phyloP scores from a whole-genome alignment of 2,888 invertebrate genomes.

The Parnassius orleans region DNA sequence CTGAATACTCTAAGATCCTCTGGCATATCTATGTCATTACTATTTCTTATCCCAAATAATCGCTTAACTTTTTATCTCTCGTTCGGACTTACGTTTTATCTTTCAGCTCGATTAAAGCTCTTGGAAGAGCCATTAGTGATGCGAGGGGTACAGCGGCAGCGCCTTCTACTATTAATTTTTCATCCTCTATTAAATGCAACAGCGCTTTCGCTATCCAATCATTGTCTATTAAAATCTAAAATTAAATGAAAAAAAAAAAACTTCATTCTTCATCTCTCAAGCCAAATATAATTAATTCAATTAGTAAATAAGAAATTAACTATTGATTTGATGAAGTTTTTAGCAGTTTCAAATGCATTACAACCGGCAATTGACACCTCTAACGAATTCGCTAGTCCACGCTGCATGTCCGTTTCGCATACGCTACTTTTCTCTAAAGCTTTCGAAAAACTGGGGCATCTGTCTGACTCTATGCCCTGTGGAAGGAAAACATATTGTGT shows the following conservation, averaged over 20 bases:
- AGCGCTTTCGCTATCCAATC: constrained; percentile 89
- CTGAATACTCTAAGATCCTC: too few species aligned
- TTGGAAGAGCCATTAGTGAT: constrained; percentile 83
- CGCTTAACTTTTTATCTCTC: background rate
- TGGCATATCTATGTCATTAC: background rate
- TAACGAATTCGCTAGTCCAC: constrained; percentile 42
- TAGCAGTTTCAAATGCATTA: constrained; percentile 56
- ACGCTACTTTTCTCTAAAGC: constrained; percentile 52
- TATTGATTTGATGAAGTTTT: constrained; percentile 52
- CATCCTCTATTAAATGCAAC: constrained; percentile 86
- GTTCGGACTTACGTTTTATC: constrained; percentile 48
- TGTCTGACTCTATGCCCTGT: constrained; percentile 52
- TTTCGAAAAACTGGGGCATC: constrained; percentile 50
- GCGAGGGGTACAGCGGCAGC: constrained; percentile 91
- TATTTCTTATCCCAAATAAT: background rate
- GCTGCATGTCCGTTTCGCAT: constrained; percentile 35
- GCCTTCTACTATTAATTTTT: constrained; percentile 91
- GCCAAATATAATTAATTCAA: background rate
- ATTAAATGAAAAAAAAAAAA: constrained; percentile 6
- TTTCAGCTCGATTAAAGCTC: constrained; percentile 46
- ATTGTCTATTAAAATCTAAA: constrained; percentile 84
- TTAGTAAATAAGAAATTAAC: constrained; percentile 26
- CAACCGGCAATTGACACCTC: constrained; percentile 47
- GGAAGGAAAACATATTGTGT: background rate
- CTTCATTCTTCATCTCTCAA: background rate